A percentile compares a stretch with the other conserved stretches of the same genome.
These are phyloP conservation scores for Zonotrichia albicollis DNA, from an alignment of 2,797 vertebrate genomes.

Conservation along the genomic window DNA sequence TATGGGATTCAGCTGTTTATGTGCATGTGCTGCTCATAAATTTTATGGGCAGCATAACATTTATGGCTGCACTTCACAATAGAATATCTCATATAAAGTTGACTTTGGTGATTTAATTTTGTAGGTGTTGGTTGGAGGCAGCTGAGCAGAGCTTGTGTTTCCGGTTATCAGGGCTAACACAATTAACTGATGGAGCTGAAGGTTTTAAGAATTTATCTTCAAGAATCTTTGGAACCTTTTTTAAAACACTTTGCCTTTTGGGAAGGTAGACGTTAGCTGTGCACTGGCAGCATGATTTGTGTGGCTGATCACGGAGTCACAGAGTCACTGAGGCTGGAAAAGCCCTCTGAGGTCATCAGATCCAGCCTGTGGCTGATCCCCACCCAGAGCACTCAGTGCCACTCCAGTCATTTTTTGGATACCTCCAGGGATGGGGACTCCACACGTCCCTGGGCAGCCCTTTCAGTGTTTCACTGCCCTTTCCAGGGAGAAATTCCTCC, in stretches of 20 bases:
- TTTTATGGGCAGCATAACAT: neutral
- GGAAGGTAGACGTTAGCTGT: neutral
- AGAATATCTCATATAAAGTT: neutral
- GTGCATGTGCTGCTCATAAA: neutral
- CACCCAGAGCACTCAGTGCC: neutral
- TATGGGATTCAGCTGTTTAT: neutral
- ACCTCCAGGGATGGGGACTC: neutral
- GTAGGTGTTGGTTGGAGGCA: neutral
- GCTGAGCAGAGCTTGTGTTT: neutral
- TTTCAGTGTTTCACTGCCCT: neutral
- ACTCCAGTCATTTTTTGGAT: neutral
- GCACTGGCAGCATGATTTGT: rapidly evolving
- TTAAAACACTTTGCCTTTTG: rapidly evolving
- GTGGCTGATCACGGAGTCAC: neutral
- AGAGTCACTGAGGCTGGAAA: neutral
- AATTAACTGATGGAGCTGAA: neutral
- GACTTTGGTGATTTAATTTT: neutral
- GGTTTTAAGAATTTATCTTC: neutral
- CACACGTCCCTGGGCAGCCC: neutral
- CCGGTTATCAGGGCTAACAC: neutral
- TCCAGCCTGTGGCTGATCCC: neutral
- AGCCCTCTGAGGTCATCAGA: no score
- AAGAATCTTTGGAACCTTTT: neutral
- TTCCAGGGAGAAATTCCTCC: neutral
- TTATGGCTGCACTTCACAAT: neutral